Base-by-base conservation (phyloP, 2,797 vertebrate species). In the Hippopotamyrus pictus region DNA sequence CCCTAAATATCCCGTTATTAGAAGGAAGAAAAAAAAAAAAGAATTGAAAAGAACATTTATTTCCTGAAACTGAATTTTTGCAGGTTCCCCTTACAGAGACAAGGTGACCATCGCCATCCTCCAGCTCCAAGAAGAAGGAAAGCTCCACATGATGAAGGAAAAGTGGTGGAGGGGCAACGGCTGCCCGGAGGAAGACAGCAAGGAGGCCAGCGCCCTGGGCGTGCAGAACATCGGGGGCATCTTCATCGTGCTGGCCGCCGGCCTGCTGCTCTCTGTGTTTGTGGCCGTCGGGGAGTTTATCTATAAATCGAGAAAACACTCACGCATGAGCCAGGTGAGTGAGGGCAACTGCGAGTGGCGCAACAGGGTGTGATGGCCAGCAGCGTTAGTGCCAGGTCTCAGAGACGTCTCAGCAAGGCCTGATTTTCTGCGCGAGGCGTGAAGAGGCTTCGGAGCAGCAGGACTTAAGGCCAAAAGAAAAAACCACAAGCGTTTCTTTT, bases 71-170 rank as follows among this genome's bases (percentile, higher is more conserved):
- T 79, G 73, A 79, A 79, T 79, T 79, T 82, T 19, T 65, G 1
- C 92, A 99, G 99, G 98, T 14, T 99, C 99, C 82, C 99, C 99
- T 1, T 99, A 99, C 93, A 95, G 99, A 92, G 99, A 99, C 92
- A 99, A 99, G 94, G 96, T 99, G 91, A 99, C 99, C 25, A 99
- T 99, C 0, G 99, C 99, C 89, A 99, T 99, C 94, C 94, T 99
- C 89, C 98, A 99, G 93, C 96, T 99, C 48, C 98, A 99, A 95
- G 99, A 99, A 89, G 98, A 99, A 90, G 99, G 98, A 3, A 99
- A 98, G 92, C 95, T 99, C 87, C 99, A 99, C 93, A 98, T 99
- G 98, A 99, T 99, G 98, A 99, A 99, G 93, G 99, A 99, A 93
- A 99, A 99, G 91, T 99, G 99, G 99, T 99, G 99, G 99, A 90